Conservation (phyloP, 2,797 vertebrate species). For the Periophthalmus magnuspinnatus region DNA sequence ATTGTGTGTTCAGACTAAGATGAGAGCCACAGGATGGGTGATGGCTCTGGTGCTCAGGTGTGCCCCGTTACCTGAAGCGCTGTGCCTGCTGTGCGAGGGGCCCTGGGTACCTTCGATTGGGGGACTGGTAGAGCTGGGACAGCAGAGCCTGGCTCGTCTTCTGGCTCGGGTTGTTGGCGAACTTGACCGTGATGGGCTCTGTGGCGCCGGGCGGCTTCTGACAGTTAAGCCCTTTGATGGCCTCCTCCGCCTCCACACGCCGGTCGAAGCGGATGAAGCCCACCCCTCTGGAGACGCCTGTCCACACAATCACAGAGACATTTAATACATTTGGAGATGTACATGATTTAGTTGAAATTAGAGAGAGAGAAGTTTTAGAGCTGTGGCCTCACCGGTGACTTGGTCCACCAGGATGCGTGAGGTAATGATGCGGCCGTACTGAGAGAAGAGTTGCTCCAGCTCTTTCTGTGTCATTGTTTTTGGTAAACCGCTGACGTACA, state of each 20-base stretch:
- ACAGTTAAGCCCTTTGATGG: slow-evolving; percentile 99
- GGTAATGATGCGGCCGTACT: slow-evolving; percentile 99
- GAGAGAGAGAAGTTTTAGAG: background rate
- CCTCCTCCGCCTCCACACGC: slow-evolving; percentile 99
- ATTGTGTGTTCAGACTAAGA: background rate
- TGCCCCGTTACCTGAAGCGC: slow-evolving; percentile 89
- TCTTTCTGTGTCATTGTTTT: slow-evolving; percentile 99
- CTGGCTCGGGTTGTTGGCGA: slow-evolving; percentile 99
- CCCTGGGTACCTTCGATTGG: slow-evolving; percentile 96
- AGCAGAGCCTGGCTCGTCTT: slow-evolving; percentile 99
- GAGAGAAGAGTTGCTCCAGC: slow-evolving; percentile 98
- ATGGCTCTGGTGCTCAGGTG: background rate
- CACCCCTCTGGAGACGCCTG: slow-evolving; percentile 98
- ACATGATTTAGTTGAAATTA: background rate
- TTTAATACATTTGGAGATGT: background rate
- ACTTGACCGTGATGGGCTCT: slow-evolving; percentile 99
- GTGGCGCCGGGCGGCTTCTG: slow-evolving; percentile 98
- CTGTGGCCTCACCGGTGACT: slow-evolving; percentile 88
- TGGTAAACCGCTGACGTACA: slow-evolving; percentile 98
- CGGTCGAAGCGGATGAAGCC: slow-evolving; percentile 99
- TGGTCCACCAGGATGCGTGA: slow-evolving; percentile 99
- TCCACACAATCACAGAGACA: background rate
- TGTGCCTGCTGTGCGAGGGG: slow-evolving; percentile 99
- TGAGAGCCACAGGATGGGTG: slow-evolving; percentile 1
- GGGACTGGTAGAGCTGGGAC: slow-evolving; percentile 98